phyloP scores from a whole-genome alignment of 1,140 invertebrate genomes.

The Pantala flavescens region DNA sequence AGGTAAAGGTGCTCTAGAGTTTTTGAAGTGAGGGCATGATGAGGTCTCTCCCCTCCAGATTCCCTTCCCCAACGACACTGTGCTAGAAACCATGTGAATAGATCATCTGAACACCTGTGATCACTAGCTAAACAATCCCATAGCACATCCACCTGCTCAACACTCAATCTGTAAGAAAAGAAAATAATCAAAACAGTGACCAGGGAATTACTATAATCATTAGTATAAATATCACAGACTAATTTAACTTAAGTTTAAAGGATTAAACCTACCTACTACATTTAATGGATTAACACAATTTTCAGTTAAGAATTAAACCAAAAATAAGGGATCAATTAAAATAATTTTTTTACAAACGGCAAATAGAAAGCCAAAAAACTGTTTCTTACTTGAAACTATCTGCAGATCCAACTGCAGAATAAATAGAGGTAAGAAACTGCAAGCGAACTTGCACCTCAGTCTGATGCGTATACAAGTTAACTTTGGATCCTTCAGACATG shows the following conservation, averaged over 20 bases:
- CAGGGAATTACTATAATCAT: no score
- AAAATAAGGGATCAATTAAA: no score
- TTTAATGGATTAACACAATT: no score
- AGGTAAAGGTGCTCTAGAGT: constrained; percentile 79
- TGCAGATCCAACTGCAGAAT: constrained; percentile 79
- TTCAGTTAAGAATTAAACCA: no score
- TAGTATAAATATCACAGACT: no score
- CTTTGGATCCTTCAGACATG: constrained; percentile 29
- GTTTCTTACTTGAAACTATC: constrained; percentile 59
- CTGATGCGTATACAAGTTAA: constrained; percentile 64
- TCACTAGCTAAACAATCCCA: constrained; percentile 84
- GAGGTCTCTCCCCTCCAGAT: constrained; percentile 31
- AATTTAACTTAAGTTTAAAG: no score
- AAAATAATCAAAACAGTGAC: neutral
- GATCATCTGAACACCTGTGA: constrained; percentile 72
- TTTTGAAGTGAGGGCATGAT: constrained; percentile 79
- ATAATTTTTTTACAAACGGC: no score
- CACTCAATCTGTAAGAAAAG: constrained; percentile 51
- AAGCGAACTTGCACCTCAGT: constrained; percentile 82
- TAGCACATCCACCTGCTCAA: constrained; percentile 79
- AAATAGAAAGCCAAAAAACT: no score
- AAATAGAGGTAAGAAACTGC: constrained; percentile 84
- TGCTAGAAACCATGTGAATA: constrained; percentile 82
- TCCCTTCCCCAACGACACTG: constrained; percentile 59
- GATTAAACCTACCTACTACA: no score